Base-by-base conservation (phyloP, 2,113 vertebrate species). In the Myrmecophaga tridactyla region DNA sequence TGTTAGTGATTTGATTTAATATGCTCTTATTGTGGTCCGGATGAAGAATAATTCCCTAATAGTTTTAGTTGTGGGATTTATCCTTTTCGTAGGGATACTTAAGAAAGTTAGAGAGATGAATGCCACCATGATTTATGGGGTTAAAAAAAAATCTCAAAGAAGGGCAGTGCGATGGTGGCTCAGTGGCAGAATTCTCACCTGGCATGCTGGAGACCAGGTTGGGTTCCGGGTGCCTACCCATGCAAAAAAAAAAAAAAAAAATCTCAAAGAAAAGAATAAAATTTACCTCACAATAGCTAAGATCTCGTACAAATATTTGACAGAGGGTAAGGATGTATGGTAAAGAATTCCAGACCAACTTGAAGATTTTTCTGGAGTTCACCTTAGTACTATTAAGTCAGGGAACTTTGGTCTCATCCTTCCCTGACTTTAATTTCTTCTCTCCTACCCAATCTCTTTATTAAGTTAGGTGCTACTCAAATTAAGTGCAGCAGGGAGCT, bases 401-500 rank as follows among this genome's bases (percentile, higher is more conserved):
- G 46, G 15, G 46, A 29, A 60, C 69, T 90, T 89, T 77, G 73
- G 39, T 94, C 76, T 82, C 62, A 46, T 39, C 46, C 23, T 90
- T 80, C 48, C 48, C 48, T 92, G 72, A n/a, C 39, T 95, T 81
- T 63, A 27, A 56, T 92, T 96, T 85, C 20, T 48, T 93, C 41
- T 77, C 39, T 92, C 67, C 72, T 91, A 7, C 56, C 73, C 51
- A 77, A 6, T 80, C 53, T 86, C 81, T 65, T 65, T 34, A 39
- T 69, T 15, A 96, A 85, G 48, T 92, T 89, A 78, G 95, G 95
- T 96, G 90, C 97, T 97, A 67, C 89, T 97, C 41, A 67, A 41
- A 39, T 72, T 77, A 89, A 56, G 92, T 84, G 63, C 92, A 29
- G 80, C 39, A 14, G 75, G 92, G 80, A 92, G 48, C 90, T 82